These are phyloP conservation scores for Erannis defoliaria DNA, from an alignment of 2,888 invertebrate genomes.

Conservation along the genomic window DNA sequence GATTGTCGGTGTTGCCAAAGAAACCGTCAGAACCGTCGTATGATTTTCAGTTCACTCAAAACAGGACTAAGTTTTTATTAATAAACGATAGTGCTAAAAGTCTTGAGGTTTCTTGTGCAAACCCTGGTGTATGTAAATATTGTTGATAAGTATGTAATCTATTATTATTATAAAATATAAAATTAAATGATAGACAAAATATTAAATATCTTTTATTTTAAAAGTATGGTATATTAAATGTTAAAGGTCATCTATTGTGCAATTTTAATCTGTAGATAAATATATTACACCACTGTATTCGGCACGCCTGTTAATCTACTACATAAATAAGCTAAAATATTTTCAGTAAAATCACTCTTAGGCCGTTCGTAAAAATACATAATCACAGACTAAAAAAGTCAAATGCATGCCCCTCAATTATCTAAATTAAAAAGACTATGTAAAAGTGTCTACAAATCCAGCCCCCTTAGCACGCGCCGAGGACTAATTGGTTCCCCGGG, in stretches of 20 bases:
- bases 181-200: conserved; percentile 2
- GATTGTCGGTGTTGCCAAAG: neutral
- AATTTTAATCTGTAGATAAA: neutral
- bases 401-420: neutral
- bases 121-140: conserved; percentile 32
- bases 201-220: neutral
- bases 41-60: neutral
- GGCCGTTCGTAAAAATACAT: no score
- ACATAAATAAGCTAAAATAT: no score
- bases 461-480: no score
- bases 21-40: neutral
- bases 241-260: neutral
- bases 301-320: no score
- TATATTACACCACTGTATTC: neutral
- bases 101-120: conserved; percentile 4
- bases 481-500: no score
- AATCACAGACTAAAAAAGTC: no score
- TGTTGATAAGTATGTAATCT: conserved; percentile 18
- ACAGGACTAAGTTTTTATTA: neutral
- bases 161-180: conserved; percentile 15
- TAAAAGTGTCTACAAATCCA: no score
- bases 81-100: neutral
- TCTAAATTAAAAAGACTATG: no score
- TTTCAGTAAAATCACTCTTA: neutral
- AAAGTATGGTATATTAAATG: neutral